phyloP scores from a whole-genome alignment of 2,797 vertebrate species.

The Ctenopoma kingsleyae region DNA sequence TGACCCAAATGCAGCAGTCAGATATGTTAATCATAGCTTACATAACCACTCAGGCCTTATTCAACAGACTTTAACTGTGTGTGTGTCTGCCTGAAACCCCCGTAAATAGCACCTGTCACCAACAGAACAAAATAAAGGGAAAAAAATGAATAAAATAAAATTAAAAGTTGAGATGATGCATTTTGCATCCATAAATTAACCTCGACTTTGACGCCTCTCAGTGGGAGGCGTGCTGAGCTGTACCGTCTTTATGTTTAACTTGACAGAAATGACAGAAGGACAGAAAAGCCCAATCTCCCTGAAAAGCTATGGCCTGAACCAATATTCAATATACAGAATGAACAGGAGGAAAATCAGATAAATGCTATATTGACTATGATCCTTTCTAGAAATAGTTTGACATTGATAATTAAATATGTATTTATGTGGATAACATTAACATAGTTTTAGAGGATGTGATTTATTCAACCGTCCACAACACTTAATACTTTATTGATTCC shows the following conservation, averaged over 20 bases:
- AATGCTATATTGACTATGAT: conserved; percentile 37
- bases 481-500: background rate
- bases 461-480: background rate
- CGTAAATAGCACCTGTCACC: conserved; percentile 74
- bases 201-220: conserved; percentile 63
- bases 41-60: conserved; percentile 74
- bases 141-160: conserved; percentile 30
- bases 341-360: conserved; percentile 44
- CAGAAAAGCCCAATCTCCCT: conserved; percentile 60
- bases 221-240: conserved; percentile 50
- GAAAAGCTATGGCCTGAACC: conserved; percentile 66
- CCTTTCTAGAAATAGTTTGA: conserved; percentile 51
- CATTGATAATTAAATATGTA: conserved; percentile 60
- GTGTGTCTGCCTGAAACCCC: conserved; percentile 26
- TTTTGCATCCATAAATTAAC: conserved; percentile 71
- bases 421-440: conserved; percentile 57
- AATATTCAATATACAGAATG: conserved; percentile 34
- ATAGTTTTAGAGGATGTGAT: conserved; percentile 25
- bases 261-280: conserved; percentile 57
- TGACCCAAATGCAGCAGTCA: conserved; percentile 85
- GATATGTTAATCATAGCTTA: conserved; percentile 85
- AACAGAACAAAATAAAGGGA: conserved; percentile 40
- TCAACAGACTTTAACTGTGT: conserved; percentile 53
- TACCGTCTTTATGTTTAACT: conserved; percentile 73
- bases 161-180: conserved; percentile 44